Percentiles rank a stretch among this genome's conserved stretches.
Conservation (phyloP, 2,888 invertebrate species). For the Cylloceria caligata region DNA sequence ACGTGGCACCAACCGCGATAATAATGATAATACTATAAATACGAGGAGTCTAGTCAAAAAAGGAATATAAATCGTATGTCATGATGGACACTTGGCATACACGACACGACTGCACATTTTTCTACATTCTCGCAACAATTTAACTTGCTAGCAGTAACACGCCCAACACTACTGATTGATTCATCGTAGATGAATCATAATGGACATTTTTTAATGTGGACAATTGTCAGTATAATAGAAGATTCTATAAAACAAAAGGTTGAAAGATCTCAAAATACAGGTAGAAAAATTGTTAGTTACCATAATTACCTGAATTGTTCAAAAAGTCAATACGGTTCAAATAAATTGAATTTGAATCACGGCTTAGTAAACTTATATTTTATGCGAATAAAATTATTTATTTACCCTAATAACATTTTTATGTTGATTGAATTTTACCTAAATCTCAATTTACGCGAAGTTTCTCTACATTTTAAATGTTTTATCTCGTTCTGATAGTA, state of each 20-base stretch:
- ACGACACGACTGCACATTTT: constrained; percentile 21
- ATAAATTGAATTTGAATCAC: too few relatives aligned
- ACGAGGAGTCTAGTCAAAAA: constrained; percentile 43
- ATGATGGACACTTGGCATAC: constrained; percentile 29
- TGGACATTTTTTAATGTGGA: not conserved
- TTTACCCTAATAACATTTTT: too few relatives aligned
- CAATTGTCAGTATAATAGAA: not conserved
- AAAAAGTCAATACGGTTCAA: too few relatives aligned
- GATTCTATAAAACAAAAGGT: not conserved
- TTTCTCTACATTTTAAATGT: too few relatives aligned
- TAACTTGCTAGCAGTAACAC: not conserved
- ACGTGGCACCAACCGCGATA: constrained; percentile 38
- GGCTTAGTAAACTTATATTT: too few relatives aligned
- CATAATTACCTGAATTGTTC: too few relatives aligned
- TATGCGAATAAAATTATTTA: too few relatives aligned
- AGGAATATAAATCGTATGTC: constrained; percentile 41
- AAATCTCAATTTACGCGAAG: too few relatives aligned
- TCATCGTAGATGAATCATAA: constrained; percentile 31
- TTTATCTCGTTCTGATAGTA: too few relatives aligned
- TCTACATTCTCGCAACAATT: constrained; percentile 12
- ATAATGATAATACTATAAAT: constrained; percentile 40
- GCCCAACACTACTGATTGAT: constrained; percentile 15
- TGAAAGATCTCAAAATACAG: not conserved
- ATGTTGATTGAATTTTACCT: too few relatives aligned
- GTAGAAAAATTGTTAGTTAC: not conserved